Evolutionary conservation across 2,888 invertebrate genomes (phyloP), one percentile per base, ranked within the genome.

Genomic region (Philereme vetulata): DNA sequence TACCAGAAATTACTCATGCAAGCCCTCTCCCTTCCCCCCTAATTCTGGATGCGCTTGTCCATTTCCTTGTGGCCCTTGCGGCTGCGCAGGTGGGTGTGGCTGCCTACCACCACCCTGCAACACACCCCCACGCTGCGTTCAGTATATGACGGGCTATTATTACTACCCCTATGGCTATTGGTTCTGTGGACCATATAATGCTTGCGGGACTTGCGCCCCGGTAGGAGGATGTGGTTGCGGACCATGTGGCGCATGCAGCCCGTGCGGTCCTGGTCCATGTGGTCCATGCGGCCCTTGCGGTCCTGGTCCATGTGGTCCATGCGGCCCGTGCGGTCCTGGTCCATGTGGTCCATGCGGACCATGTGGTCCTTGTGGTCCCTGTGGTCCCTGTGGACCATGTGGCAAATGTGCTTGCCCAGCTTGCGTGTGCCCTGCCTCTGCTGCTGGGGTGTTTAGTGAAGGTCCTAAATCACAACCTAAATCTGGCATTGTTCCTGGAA

Each of bases 141-240:
- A 88, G 47, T 85, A 83, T 65, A 86, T 88, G 85, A 84, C 84
- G 5, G 88, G 89, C 2, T 89, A 90, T 66, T 89, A 87, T 60
- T 89, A 89, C 65, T 89, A 89, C 50, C 88, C 88, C 0, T 89
- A 89, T 53, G 89, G 88, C 3, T 81, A 75, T 46, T 89, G 89
- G 89, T 88, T 86, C 67, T 88, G 88, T 49, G 88, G 89, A 0
- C 88, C 89, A 0, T 88, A 88, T 65, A 88, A 88, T 57, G 84
- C 86, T 0, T 42, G 72, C 0, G 86, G 84, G 3, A 76, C 76
- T 3, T 86, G 86, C 59, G 51, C 63, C 6, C 82, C 85, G 0
- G 69, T 76, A 4, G 74, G 75, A 0, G 68, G 71, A 4, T 72
- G 72, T 38, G 59, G 66, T n/a, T 49, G 61, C 32, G 60, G 56